Conservation (phyloP, 2,113 vertebrate species). For the Rhinopomastus cyanomelas region DNA sequence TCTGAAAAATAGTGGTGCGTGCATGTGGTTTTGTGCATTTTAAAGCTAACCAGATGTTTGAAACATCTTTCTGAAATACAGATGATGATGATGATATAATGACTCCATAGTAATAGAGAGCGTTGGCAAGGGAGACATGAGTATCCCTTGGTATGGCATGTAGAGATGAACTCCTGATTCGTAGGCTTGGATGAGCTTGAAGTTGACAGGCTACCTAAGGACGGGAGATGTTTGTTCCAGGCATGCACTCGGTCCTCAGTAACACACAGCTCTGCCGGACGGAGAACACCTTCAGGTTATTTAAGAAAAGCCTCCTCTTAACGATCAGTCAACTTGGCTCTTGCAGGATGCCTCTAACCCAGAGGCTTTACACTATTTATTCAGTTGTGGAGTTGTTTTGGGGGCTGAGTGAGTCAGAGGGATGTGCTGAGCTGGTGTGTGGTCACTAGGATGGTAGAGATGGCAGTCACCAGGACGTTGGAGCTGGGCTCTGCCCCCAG, state of each 20-base stretch:
- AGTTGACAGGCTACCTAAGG: constrained; percentile 35
- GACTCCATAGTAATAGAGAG: constrained; percentile 18
- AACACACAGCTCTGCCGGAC: background rate
- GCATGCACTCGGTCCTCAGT: background rate
- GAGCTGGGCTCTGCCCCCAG: background rate
- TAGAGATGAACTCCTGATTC: background rate
- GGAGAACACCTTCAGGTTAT: background rate
- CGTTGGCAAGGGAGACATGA: constrained; percentile 34
- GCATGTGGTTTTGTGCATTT: constrained; percentile 4
- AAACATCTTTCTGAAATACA: background rate
- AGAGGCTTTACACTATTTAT: background rate
- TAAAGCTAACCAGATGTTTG: constrained; percentile 57
- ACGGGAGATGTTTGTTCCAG: background rate
- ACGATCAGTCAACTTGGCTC: background rate
- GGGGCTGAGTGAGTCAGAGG: background rate
- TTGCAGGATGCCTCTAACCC: background rate
- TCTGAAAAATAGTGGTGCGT: background rate
- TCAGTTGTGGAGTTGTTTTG: background rate
- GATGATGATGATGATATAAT: constrained; percentile 28
- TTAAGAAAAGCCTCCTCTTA: background rate
- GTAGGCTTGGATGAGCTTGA: background rate
- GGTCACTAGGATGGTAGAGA: background rate
- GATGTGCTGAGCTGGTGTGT: background rate
- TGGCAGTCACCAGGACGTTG: background rate
- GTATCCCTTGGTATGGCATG: constrained; percentile 15